A percentile compares a stretch with the other conserved stretches of the same genome.
Evolutionary conservation across 2,888 invertebrate genomes (phyloP).

Genomic region (Fragum sueziense): DNA sequence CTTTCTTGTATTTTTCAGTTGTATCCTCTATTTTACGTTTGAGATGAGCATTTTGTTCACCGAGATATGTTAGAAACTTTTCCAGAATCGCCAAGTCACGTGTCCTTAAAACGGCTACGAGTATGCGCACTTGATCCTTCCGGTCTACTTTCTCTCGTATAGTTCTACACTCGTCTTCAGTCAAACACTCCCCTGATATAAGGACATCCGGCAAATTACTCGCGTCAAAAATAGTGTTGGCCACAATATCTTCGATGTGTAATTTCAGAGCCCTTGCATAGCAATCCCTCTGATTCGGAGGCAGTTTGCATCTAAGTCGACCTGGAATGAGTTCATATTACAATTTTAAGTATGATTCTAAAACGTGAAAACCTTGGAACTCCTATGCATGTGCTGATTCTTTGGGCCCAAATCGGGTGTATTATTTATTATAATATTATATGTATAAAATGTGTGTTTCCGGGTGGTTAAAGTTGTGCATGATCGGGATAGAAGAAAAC

Average conservation of each 20-base stretch:
- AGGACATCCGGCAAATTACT: background rate
- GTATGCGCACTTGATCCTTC: constrained; percentile 4
- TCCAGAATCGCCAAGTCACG: background rate
- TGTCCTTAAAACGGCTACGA: background rate
- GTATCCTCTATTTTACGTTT: background rate
- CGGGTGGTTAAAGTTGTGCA: background rate
- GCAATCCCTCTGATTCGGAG: background rate
- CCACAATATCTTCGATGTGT: constrained; percentile 4
- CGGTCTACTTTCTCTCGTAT: constrained; percentile 12
- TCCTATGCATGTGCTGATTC: background rate
- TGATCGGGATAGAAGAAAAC: background rate
- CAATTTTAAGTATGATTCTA: background rate
- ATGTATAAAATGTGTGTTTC: background rate
- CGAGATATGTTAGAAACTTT: background rate
- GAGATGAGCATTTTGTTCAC: background rate
- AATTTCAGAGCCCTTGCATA: background rate
- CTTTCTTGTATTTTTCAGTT: background rate
- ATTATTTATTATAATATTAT: background rate
- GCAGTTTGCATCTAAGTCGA: background rate
- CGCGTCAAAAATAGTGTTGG: background rate
- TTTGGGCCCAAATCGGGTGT: background rate
- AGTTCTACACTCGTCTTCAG: constrained; percentile 13
- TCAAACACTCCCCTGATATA: constrained; percentile 6
- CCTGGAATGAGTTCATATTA: background rate
- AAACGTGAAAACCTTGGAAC: background rate